Percentiles rank a stretch among this genome's conserved stretches.
Evolutionary conservation across 2,888 invertebrate genomes (phyloP).

Genomic region (Phasia obesa): DNA sequence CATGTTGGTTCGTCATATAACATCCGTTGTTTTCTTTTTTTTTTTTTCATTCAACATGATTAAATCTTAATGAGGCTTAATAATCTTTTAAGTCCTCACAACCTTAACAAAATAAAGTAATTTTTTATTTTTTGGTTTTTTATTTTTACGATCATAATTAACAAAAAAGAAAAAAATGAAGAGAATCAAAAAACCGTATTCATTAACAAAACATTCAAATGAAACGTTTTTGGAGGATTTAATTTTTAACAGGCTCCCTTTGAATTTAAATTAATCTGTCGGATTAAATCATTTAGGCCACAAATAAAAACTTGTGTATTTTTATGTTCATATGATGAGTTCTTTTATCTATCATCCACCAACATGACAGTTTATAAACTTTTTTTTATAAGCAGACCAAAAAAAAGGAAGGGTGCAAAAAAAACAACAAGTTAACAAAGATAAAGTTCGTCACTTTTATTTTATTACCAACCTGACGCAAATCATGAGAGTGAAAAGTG

Average conservation of each 20-base stretch:
- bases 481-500: constrained; percentile 70
- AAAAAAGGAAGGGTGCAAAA: neutral
- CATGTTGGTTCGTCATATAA: constrained; percentile 26
- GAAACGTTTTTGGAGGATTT: constrained; percentile 52
- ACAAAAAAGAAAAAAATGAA: constrained; percentile 14
- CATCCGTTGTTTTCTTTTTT: constrained; percentile 4
- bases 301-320: constrained; percentile 36
- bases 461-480: constrained; percentile 59
- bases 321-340: constrained; percentile 37
- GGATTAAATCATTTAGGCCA: constrained; percentile 62
- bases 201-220: constrained; percentile 38
- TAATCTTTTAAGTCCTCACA: constrained; percentile 73
- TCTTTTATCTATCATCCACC: constrained; percentile 26
- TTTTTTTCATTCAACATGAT: constrained; percentile 72
- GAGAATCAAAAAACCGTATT: constrained; percentile 38
- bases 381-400: constrained; percentile 20
- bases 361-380: constrained; percentile 52
- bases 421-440: constrained; percentile 5
- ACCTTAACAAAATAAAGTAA: constrained; percentile 61
- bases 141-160: constrained; percentile 44
- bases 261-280: constrained; percentile 70
- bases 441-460: constrained; percentile 66
- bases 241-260: constrained; percentile 50
- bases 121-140: constrained; percentile 49
- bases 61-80: constrained; percentile 78